Evolutionary conservation across 2,888 invertebrate genomes (phyloP).

Genomic region (Lasioglossum calceatum): DNA sequence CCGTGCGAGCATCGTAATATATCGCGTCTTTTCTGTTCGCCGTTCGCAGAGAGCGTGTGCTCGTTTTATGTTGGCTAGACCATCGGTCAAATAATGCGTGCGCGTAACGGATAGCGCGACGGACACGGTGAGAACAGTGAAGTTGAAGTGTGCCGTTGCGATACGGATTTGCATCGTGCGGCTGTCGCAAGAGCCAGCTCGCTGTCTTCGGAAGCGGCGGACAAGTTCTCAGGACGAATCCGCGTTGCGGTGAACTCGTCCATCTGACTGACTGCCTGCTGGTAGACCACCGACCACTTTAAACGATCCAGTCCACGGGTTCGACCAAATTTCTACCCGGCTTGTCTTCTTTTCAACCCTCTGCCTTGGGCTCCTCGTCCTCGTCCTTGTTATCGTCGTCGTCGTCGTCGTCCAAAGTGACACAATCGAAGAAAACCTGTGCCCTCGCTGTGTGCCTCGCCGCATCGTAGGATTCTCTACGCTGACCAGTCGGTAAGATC

Average conservation of each 20-base stretch:
- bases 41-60: slow-evolving; percentile 41
- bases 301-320: not conserved
- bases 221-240: not conserved
- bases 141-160: slow-evolving; percentile 2
- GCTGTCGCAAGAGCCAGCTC: slow-evolving; percentile 13
- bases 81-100: slow-evolving; percentile 35
- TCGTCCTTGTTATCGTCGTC: no score
- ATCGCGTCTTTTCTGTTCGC: not conserved
- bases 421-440: not conserved
- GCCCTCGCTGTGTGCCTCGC: not conserved
- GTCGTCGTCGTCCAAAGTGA: not conserved
- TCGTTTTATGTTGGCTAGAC: not conserved
- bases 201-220: not conserved
- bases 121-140: slow-evolving; percentile 22
- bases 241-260: not conserved
- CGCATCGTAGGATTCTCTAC: slow-evolving; percentile 11
- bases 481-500: slow-evolving; percentile 40
- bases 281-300: not conserved
- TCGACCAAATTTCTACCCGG: not conserved
- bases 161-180: slow-evolving; percentile 1
- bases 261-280: not conserved
- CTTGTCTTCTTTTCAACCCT: not conserved
- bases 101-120: slow-evolving; percentile 28
- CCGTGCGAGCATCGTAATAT: not conserved
- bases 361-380: no score